phyloP scores from a whole-genome alignment of 2,797 vertebrate genomes.

The Carduelis carduelis region DNA sequence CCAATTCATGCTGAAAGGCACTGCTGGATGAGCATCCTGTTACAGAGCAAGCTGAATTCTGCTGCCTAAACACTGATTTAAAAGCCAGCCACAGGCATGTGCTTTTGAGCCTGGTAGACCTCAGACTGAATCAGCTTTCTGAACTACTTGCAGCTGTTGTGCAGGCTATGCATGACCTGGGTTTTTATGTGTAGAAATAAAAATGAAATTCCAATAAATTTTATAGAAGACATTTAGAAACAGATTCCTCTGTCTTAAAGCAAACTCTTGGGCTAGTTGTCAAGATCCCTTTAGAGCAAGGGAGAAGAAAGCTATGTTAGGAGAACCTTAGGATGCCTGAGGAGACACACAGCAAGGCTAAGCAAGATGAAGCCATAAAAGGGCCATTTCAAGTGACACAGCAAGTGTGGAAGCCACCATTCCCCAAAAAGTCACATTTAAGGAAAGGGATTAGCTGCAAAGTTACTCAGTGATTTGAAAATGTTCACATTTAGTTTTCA shows the following conservation, averaged over 20 bases:
- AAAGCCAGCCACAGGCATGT: not conserved
- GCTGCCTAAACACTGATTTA: not conserved
- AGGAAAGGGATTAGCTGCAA: not conserved
- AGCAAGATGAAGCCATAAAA: not conserved
- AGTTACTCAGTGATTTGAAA: slow-evolving; percentile 6
- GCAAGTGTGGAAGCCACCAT: not conserved
- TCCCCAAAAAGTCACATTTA: not conserved
- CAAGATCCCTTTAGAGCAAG: not conserved
- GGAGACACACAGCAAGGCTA: not conserved
- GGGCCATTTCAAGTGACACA: not conserved
- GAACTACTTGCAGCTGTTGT: not conserved
- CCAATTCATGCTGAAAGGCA: not conserved
- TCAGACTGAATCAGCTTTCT: not conserved
- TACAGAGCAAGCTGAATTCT: not conserved
- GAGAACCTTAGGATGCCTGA: not conserved
- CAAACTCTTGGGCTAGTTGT: not conserved
- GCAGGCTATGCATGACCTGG: not conserved
- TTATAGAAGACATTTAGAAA: not conserved
- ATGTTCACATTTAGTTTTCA: slow-evolving; percentile 26
- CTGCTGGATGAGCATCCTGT: not conserved
- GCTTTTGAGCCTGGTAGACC: not conserved
- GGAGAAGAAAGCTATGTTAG: not conserved
- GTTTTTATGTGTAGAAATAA: not conserved
- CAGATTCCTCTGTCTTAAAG: not conserved
- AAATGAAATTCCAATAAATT: not conserved